Conservation (phyloP, 2,113 vertebrate species). For the Rallus limicola region DNA sequence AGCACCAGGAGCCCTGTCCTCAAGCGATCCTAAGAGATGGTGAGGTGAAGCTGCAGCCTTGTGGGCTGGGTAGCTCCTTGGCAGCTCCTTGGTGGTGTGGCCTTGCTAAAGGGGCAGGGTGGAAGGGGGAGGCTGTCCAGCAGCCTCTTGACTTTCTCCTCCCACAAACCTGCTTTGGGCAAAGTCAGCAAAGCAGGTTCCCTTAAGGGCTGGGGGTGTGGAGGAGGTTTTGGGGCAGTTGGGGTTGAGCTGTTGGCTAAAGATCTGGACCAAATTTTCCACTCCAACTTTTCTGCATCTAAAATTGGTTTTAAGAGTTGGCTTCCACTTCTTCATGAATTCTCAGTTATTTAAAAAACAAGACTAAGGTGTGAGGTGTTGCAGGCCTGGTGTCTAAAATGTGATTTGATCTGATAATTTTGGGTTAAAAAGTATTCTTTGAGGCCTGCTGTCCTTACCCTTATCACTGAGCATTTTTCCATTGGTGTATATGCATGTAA, state of each 20-base stretch:
- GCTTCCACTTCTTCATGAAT: background rate
- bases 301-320: background rate
- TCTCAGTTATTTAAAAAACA: constrained; percentile 19
- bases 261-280: background rate
- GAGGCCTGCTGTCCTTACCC: constrained; percentile 12
- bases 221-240: background rate
- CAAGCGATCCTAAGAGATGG: fast-evolving
- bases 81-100: background rate
- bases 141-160: background rate
- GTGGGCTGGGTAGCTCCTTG: background rate
- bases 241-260: background rate
- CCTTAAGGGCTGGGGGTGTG: background rate
- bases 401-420: background rate
- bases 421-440: constrained; percentile 41
- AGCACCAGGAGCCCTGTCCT: background rate
- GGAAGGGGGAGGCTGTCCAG: background rate
- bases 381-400: background rate
- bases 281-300: background rate
- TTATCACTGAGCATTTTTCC: background rate
- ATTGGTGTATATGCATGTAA: background rate
- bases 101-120: background rate
- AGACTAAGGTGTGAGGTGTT: constrained; percentile 15
- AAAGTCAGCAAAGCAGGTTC: background rate
- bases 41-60: background rate
- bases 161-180: background rate